These are phyloP conservation scores for Tetheella fluctuosa DNA, from an alignment of 2,888 invertebrate species.

Conservation along the genomic window DNA sequence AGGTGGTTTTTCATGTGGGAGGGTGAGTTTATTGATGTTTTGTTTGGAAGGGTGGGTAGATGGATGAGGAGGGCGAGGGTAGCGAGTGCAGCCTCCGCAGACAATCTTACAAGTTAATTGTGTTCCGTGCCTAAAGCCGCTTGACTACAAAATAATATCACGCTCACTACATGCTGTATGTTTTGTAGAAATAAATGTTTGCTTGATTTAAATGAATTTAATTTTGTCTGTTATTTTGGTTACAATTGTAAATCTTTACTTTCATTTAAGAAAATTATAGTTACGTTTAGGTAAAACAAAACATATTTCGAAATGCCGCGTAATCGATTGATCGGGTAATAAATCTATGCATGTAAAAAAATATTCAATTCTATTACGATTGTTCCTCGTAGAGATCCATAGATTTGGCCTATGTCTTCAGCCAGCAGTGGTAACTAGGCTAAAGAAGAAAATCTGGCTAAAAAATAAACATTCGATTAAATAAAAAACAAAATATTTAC, in stretches of 20 bases:
- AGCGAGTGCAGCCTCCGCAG: constrained; percentile 80
- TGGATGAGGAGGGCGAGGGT: constrained; percentile 76
- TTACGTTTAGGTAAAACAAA: too few species aligned
- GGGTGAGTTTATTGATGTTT: constrained; percentile 80
- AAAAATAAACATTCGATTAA: too few species aligned
- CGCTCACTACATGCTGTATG: constrained; percentile 46
- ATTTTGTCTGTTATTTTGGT: background rate
- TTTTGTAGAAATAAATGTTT: constrained; percentile 34
- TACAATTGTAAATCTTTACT: background rate
- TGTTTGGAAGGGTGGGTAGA: constrained; percentile 82
- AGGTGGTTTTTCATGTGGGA: constrained; percentile 45
- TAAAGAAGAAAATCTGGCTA: too few species aligned
- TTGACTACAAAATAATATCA: constrained; percentile 81
- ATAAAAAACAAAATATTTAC: too few species aligned
- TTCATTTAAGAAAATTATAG: too few species aligned
- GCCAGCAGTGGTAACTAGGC: too few species aligned
- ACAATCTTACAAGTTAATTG: constrained; percentile 85
- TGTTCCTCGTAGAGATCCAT: too few species aligned
- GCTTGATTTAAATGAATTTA: constrained; percentile 17
- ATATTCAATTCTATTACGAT: too few species aligned
- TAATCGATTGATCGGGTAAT: too few species aligned
- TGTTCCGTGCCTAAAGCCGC: constrained; percentile 81
- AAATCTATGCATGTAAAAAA: too few species aligned
- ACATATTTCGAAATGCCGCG: too few species aligned
- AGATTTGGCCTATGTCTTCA: too few species aligned